Evolutionary conservation across 2,797 vertebrate genomes (phyloP), one percentile per base, ranked within the genome.

Genomic region (Paguma larvata): DNA sequence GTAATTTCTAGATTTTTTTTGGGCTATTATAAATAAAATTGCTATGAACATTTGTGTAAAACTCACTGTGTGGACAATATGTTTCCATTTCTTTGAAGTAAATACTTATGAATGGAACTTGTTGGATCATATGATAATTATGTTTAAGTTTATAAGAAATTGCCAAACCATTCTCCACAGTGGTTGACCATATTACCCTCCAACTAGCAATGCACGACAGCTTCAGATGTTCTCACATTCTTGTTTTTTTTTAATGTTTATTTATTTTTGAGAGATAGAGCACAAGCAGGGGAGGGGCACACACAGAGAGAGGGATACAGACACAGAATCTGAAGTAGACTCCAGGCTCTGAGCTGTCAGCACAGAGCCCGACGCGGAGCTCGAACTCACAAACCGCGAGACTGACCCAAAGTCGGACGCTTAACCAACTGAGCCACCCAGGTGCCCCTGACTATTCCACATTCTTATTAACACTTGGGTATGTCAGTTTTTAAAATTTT

Each of bases 81-180:
- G n/a, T 67, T 86, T 89, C 83, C 41, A 80, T 93, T 91, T 93
- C 46, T 73, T 73, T 79, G 62, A 91, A 70, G 41, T 88, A 88
- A 91, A 51, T 34, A 79, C 27, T 51, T 87, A 21, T 56, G 27
- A 85, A n/a, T 68, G 34, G n/a, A 62, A 91, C 21, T 51, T 79
- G 18, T 44, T 84, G 41, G 23, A 41, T 77, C 34, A 63, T 67
- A 85, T 11, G 30, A 65, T 73, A 63, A 75, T 44, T 80, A 44
- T 11, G 8, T 46, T 97, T 65, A 83, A 32, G 6, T 78, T 14
- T 80, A 27, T 82, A 90, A 82, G 44, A 95, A 84, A 68, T 67
- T 65, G 15, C 32, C 75, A 59, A 79, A 75, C 34, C 77, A 44
- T 79, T 89, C 51, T 85, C 59, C 73, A 63, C 53, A 82, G 25